A percentile compares a stretch with the other conserved stretches of the same genome.
These are phyloP conservation scores for Acheta domesticus DNA, from an alignment of 2,888 invertebrate genomes.

Conservation along the genomic window DNA sequence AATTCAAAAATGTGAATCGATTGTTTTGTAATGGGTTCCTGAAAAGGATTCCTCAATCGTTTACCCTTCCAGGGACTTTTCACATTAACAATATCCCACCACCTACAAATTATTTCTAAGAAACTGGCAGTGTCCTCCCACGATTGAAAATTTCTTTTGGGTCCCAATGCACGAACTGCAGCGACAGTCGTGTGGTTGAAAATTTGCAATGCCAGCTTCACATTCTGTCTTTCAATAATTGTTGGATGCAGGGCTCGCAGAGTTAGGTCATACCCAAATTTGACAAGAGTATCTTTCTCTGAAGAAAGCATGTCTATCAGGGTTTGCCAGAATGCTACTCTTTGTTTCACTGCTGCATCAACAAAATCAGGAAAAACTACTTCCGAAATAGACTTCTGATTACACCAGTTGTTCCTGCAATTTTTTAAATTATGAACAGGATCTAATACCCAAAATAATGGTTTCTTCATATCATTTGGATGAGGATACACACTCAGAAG, in stretches of 20 bases:
- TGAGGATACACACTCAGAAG: too few species aligned
- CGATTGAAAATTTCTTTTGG: not conserved
- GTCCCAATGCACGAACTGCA: not conserved
- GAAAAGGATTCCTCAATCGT: not conserved
- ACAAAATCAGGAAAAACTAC: not conserved
- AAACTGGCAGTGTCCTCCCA: not conserved
- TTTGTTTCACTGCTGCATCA: not conserved
- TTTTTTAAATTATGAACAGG: not conserved
- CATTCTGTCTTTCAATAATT: not conserved
- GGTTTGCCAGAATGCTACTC: not conserved
- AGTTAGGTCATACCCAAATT: not conserved
- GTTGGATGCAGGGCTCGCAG: not conserved
- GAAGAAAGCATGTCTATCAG: not conserved
- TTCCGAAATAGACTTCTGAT: not conserved
- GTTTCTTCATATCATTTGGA: too few species aligned
- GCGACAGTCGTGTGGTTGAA: not conserved
- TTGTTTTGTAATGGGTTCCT: not conserved
- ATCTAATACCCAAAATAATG: too few species aligned
- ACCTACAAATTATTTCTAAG: not conserved
- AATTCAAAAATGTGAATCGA: not conserved
- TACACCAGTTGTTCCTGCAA: not conserved
- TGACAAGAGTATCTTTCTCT: not conserved
- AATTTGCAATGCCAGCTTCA: not conserved
- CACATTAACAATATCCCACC: not conserved
- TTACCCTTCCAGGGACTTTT: not conserved